A percentile compares a stretch with the other conserved stretches of the same genome.
phyloP scores from a whole-genome alignment of 2,797 vertebrate genomes.

The Cuculus canorus region DNA sequence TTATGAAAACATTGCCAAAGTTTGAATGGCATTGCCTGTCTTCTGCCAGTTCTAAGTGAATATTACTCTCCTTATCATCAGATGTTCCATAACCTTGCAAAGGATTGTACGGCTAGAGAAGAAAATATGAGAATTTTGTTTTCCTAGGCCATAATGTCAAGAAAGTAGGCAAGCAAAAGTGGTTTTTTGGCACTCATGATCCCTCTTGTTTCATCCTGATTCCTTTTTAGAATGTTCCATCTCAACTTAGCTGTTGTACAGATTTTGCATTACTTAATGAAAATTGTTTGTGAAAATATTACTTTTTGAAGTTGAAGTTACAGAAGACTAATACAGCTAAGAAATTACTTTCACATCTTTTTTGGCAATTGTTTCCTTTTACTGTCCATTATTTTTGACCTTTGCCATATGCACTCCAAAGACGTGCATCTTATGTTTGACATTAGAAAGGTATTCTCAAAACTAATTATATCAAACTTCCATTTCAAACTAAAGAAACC shows the following conservation, averaged over 20 bases:
- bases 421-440: background rate
- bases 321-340: background rate
- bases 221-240: background rate
- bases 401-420: background rate
- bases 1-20: background rate
- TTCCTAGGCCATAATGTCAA: background rate
- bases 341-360: slow-evolving; percentile 39
- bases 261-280: background rate
- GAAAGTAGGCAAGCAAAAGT: background rate
- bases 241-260: background rate
- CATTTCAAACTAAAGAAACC: slow-evolving; percentile 30
- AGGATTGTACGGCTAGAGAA: background rate
- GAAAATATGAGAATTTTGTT: background rate
- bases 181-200: background rate
- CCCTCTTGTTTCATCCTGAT: background rate
- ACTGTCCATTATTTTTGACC: background rate
- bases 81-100: background rate
- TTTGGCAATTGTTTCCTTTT: slow-evolving; percentile 27
- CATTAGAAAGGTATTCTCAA: background rate
- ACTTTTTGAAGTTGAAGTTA: slow-evolving; percentile 21
- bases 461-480: background rate
- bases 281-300: slow-evolving; percentile 23
- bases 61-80: background rate
- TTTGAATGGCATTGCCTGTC: background rate
- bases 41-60: background rate